Evolutionary conservation across 2,888 invertebrate species (phyloP), one percentile per base, ranked within the genome.

Genomic region (Charanyca ferruginea): DNA sequence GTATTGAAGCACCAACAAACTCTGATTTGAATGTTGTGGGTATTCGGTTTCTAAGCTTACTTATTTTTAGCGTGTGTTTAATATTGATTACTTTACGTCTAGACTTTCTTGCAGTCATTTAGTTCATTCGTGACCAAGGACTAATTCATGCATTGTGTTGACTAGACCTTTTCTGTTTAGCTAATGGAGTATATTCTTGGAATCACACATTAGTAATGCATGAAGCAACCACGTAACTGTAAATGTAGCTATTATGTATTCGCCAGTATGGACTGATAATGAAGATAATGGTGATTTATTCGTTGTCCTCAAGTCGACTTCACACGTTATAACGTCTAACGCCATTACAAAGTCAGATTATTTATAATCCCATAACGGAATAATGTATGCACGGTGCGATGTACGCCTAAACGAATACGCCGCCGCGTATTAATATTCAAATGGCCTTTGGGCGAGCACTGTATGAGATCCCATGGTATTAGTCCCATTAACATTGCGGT

Each of bases 351-450:
- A 79, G 77, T 82, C 81, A 80, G 84, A 86, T 88, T 89, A 89
- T 89, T 88, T 89, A 88, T 88, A 86, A 87, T 85, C 85, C 87
- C 87, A 87, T 88, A 90, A 84, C 85, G 81, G 79, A 86, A 77
- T 91, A 91, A 92, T 90, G 85, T 89, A 90, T 90, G 89, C 90
- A 82, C 83, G 85, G 83, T 84, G 86, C 87, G 85, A 81, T 87
- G 86, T 85, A 85, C 81, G 85, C 83, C 85, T 89, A 89, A 89
- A 87, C 87, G 89, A 87, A 89, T 87, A 89, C 83, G 81, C 86
- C 85, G 81, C 82, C 80, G 79, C 76, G 84, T 90, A 93, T 94
- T 93, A 94, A 93, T 93, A 94, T 94, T 93, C 91, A 93, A 93
- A 94, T 91, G 84, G 90, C 89, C 90, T 91, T 88, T 88, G 81